phyloP scores from a whole-genome alignment of 2,888 invertebrate genomes.

The Bellardia bayeri region DNA sequence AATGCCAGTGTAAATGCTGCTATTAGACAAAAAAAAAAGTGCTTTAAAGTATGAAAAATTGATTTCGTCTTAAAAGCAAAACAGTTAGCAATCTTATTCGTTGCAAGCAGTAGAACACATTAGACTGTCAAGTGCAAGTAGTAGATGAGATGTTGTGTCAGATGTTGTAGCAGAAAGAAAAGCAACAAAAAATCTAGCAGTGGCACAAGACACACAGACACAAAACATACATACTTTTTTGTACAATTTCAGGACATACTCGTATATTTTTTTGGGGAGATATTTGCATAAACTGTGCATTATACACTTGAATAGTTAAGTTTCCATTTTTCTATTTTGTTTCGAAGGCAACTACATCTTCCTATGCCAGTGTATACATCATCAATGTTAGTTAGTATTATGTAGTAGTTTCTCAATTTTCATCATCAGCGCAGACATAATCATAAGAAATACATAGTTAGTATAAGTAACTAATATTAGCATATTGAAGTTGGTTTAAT shows the following conservation, averaged over 20 bases:
- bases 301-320: conserved; percentile 69
- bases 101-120: conserved; percentile 24
- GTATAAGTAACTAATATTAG: conserved; percentile 65
- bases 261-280: not conserved
- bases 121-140: conserved; percentile 65
- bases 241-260: not conserved
- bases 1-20: conserved; percentile 39
- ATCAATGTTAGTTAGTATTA: not conserved
- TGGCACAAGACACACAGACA: not conserved
- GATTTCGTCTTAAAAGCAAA: conserved; percentile 62
- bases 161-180: conserved; percentile 1
- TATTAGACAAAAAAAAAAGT: conserved; percentile 4
- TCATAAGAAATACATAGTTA: conserved; percentile 51
- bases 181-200: not conserved
- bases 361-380: conserved; percentile 40
- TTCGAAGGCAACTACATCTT: conserved; percentile 36
- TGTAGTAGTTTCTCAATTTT: not conserved
- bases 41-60: conserved; percentile 56
- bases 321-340: conserved; percentile 44
- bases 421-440: conserved; percentile 34
- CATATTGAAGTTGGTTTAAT: conserved; percentile 69
- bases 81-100: conserved; percentile 3
- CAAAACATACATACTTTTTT: not conserved
- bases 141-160: conserved; percentile 31
- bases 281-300: conserved; percentile 73